phyloP scores from a whole-genome alignment of 2,113 vertebrate genomes.

The Setophaga coronata region DNA sequence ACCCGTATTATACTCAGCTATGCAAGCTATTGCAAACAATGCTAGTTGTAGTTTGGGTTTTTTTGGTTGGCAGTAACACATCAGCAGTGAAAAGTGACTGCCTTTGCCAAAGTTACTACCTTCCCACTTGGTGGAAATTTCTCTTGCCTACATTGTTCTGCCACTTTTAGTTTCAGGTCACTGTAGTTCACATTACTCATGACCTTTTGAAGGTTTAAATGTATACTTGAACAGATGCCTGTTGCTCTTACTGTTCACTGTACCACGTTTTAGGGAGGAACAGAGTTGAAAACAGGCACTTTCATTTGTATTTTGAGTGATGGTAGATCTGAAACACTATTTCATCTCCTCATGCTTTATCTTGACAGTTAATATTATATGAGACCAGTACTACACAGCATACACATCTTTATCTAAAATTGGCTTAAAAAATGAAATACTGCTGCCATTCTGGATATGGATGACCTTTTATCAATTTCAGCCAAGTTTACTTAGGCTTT shows the following conservation, averaged over 20 bases:
- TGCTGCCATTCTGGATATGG: not conserved
- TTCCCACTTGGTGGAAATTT: not conserved
- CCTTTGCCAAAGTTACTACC: not conserved
- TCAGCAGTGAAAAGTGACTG: not conserved
- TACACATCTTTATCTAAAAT: slow-evolving; percentile 15
- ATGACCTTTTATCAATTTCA: not conserved
- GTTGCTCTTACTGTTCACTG: not conserved
- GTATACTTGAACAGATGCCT: not conserved
- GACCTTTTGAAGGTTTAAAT: not conserved
- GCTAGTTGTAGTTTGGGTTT: not conserved
- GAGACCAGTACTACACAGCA: not conserved
- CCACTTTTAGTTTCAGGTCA: not conserved
- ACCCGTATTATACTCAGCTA: rapidly evolving
- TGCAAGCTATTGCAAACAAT: not conserved
- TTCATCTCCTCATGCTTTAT: not conserved
- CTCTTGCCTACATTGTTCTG: not conserved
- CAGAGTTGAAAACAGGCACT: not conserved
- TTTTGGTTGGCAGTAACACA: not conserved
- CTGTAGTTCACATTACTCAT: not conserved
- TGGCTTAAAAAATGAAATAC: not conserved
- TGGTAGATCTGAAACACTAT: not conserved
- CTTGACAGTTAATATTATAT: not conserved
- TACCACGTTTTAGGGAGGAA: not conserved
- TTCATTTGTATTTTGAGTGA: not conserved
- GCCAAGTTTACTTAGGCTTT: not conserved